A percentile compares a stretch with the other conserved stretches of the same genome.
phyloP scores from a whole-genome alignment of 2,888 invertebrate genomes.

The Adelphocoris suturalis region DNA sequence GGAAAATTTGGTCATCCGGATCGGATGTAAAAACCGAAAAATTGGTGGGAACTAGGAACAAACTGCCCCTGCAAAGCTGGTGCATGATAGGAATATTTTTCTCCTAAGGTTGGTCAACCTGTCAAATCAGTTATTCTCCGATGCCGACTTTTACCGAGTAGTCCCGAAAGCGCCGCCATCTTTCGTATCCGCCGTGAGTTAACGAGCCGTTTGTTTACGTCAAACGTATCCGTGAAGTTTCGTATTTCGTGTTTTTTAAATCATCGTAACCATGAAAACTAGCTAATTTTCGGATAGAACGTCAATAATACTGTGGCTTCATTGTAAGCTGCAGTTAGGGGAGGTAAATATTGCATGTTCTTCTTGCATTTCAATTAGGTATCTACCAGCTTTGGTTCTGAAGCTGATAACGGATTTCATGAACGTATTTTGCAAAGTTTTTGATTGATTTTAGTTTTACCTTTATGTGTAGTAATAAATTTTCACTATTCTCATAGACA shows the following conservation, averaged over 20 bases:
- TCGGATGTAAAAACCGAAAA: too few species aligned
- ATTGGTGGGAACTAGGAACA: too few species aligned
- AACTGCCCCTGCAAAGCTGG: too few species aligned
- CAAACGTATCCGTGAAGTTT: slow-evolving; percentile 19
- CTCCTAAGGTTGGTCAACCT: background rate
- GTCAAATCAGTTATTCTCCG: background rate
- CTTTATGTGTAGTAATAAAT: too few species aligned
- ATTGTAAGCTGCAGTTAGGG: slow-evolving; percentile 65
- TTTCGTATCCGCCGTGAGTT: background rate
- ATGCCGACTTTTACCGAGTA: background rate
- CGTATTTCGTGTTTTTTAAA: background rate
- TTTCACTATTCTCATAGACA: too few species aligned
- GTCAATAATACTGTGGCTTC: slow-evolving; percentile 64
- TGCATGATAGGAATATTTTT: background rate
- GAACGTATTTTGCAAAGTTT: background rate
- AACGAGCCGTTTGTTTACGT: slow-evolving; percentile 52
- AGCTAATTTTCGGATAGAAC: slow-evolving; percentile 52
- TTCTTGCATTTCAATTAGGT: background rate
- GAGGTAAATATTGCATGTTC: slow-evolving; percentile 49
- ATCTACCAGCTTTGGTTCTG: background rate
- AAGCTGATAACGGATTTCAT: slow-evolving; percentile 15
- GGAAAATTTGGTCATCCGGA: too few species aligned
- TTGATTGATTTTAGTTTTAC: background rate
- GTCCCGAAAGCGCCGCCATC: slow-evolving; percentile 34
- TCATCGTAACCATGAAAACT: slow-evolving; percentile 1